Conservation (phyloP, 2,888 invertebrate species). For the Syrphus vitripennis region DNA sequence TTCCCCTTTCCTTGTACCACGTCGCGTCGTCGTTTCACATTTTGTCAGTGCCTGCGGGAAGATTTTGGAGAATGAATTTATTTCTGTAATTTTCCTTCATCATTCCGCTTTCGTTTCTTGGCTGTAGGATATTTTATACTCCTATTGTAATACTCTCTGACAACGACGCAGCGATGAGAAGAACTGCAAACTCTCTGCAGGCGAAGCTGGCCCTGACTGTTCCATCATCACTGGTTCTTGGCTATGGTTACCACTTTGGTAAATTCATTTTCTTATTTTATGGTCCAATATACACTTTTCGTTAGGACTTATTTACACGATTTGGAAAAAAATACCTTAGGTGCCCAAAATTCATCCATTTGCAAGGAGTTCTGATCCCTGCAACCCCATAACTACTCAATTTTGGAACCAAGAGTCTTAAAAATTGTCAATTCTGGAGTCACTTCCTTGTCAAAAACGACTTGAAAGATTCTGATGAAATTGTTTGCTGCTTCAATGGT, state of each 20-base stretch:
- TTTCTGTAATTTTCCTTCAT: constrained; percentile 72
- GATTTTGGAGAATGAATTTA: constrained; percentile 69
- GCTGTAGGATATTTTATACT: constrained; percentile 61
- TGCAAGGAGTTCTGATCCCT: no score
- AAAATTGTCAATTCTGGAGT: fast-evolving
- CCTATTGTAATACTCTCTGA: constrained; percentile 66
- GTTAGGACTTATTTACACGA: no score
- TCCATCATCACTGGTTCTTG: constrained; percentile 15
- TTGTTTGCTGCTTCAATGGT: no score
- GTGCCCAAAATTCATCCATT: no score
- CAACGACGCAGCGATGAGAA: constrained; percentile 37
- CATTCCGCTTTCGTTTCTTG: constrained; percentile 71
- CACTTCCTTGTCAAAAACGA: not conserved
- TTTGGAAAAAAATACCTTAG: no score
- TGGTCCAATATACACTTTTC: not conserved
- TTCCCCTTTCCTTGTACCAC: not conserved
- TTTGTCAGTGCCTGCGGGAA: constrained; percentile 62
- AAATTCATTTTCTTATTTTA: not conserved
- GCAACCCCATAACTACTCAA: no score
- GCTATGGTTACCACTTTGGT: not conserved
- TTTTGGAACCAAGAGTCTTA: no score
- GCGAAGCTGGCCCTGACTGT: constrained; percentile 24
- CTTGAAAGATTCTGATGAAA: not conserved
- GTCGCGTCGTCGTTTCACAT: constrained; percentile 24
- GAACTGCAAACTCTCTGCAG: constrained; percentile 51